phyloP scores from a whole-genome alignment of 1,140 invertebrate genomes.

The Monochamus saltuarius region DNA sequence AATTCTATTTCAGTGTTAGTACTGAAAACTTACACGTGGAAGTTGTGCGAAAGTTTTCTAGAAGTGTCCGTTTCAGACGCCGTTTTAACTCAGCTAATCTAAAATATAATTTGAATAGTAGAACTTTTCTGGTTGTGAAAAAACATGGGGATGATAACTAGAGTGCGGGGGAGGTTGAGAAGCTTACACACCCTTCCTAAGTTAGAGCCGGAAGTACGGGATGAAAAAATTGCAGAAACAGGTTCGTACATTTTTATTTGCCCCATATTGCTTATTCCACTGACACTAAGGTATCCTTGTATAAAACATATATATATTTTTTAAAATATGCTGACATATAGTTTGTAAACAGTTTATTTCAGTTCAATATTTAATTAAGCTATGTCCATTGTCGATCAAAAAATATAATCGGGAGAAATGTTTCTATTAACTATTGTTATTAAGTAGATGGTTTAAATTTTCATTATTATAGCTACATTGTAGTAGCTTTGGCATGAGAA shows the following conservation, averaged over 20 bases:
- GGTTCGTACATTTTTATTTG: conserved; percentile 50
- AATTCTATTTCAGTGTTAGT: conserved; percentile 16
- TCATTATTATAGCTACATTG: too few species aligned
- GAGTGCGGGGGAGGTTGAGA: conserved; percentile 62
- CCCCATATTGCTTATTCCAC: too few species aligned
- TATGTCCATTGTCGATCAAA: too few species aligned
- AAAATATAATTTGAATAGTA: not conserved
- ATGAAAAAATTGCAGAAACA: conserved; percentile 66
- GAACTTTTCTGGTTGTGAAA: not conserved
- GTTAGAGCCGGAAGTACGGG: conserved; percentile 58
- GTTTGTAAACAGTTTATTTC: not conserved
- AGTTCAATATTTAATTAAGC: too few species aligned
- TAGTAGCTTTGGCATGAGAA: too few species aligned
- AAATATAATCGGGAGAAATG: too few species aligned
- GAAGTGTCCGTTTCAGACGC: conserved; percentile 3
- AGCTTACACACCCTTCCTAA: conserved; percentile 62
- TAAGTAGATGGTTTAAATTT: too few species aligned
- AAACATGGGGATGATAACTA: conserved; percentile 69
- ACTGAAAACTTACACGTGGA: conserved; percentile 18
- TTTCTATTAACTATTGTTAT: too few species aligned
- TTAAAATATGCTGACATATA: not conserved
- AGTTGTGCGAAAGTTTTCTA: not conserved
- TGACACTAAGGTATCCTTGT: too few species aligned
- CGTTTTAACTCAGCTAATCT: not conserved
- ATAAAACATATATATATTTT: too few species aligned